These are phyloP conservation scores for Drosophila lowei DNA, from an alignment of 1,140 invertebrate species.

Conservation along the genomic window DNA sequence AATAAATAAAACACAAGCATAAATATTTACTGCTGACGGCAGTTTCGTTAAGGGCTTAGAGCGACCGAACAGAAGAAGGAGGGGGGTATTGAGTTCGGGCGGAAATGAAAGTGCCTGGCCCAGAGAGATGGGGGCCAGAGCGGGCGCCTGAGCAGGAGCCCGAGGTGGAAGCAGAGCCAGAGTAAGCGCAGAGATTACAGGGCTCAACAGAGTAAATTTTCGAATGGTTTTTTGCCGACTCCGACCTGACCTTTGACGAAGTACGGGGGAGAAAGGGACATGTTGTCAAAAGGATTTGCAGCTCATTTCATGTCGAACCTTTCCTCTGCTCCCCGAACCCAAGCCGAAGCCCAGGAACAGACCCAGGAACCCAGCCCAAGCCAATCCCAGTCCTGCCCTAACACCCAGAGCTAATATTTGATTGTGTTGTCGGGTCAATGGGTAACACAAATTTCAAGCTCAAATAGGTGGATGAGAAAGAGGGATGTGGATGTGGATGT, in stretches of 20 bases:
- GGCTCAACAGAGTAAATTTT: conserved; percentile 60
- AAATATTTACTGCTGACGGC: conserved; percentile 78
- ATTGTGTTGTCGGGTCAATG: conserved; percentile 71
- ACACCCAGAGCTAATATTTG: conserved; percentile 78
- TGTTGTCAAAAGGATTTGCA: conserved; percentile 80
- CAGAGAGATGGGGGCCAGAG: neutral
- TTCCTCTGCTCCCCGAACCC: neutral
- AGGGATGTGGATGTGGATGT: conserved; percentile 4
- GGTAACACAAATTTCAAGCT: conserved; percentile 50
- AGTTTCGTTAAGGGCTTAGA: conserved; percentile 54
- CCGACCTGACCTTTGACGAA: conserved; percentile 31
- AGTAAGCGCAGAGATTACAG: conserved; percentile 75
- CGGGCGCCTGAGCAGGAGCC: neutral
- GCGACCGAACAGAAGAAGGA: conserved; percentile 1
- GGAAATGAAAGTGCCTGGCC: too few relatives aligned
- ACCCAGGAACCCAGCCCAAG: conserved; percentile 1
- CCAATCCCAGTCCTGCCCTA: conserved; percentile 22
- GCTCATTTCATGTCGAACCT: conserved; percentile 73
- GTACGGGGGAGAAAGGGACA: neutral
- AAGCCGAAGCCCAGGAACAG: neutral
- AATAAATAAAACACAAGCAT: conserved; percentile 82
- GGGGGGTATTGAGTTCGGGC: too few relatives aligned
- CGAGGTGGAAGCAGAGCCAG: conserved; percentile 13
- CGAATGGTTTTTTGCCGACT: conserved; percentile 15
- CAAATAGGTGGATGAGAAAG: neutral